phyloP scores from a whole-genome alignment of 2,888 invertebrate genomes.

The Hedya salicella region DNA sequence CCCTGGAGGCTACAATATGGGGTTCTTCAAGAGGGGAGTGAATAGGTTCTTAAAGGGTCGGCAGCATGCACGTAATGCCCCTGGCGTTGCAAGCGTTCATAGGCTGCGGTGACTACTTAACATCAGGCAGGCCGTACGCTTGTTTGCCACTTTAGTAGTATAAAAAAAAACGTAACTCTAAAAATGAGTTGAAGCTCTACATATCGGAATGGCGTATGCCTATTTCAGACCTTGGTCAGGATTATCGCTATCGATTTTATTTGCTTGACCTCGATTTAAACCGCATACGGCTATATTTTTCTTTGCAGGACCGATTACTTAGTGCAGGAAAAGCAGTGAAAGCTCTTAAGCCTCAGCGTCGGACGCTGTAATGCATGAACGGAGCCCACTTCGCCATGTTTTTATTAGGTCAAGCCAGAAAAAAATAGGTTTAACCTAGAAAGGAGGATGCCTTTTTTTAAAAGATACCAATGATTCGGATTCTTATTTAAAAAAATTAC shows the following conservation, averaged over 20 bases:
- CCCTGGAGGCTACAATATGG: too few relatives aligned
- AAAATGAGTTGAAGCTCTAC: background rate
- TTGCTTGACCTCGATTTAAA: background rate
- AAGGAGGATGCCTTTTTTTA: too few relatives aligned
- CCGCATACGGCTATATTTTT: slow-evolving; percentile 5
- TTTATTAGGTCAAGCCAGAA: slow-evolving; percentile 31
- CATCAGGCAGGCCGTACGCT: too few relatives aligned
- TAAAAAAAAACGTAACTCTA: too few relatives aligned
- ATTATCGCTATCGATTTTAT: background rate
- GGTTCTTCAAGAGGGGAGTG: too few relatives aligned
- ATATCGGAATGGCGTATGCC: background rate
- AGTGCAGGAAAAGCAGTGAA: slow-evolving; percentile 23
- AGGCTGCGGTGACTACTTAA: too few relatives aligned
- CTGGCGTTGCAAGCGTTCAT: too few relatives aligned
- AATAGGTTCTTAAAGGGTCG: too few relatives aligned
- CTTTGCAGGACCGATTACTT: background rate
- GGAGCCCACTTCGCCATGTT: slow-evolving; percentile 15
- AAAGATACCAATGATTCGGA: too few relatives aligned
- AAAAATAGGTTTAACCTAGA: background rate
- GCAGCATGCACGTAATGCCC: too few relatives aligned
- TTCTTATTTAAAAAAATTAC: too few relatives aligned
- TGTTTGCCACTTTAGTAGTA: too few relatives aligned
- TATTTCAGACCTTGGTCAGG: background rate
- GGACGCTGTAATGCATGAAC: slow-evolving; percentile 6
- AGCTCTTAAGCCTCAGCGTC: slow-evolving; percentile 4